Evolutionary conservation across 2,113 vertebrate species (phyloP).

Genomic region (Xiphias gladius): DNA sequence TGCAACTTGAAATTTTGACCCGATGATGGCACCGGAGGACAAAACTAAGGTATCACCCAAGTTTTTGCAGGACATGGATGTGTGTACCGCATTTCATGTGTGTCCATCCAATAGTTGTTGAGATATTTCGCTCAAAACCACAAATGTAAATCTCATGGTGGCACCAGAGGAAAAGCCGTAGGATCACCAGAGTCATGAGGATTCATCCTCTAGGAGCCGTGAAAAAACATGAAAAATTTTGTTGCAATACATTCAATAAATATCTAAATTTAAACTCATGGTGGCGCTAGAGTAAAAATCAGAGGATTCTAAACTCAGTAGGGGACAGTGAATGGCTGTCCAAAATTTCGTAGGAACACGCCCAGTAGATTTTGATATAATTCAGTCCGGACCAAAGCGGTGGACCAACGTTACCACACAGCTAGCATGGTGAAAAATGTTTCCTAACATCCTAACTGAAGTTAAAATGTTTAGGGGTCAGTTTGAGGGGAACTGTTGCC

Average conservation of each 20-base stretch:
- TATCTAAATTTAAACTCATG: not conserved
- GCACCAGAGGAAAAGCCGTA: not conserved
- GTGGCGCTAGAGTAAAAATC: not conserved
- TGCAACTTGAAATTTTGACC: not conserved
- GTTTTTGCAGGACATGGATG: not conserved
- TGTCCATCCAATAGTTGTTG: not conserved
- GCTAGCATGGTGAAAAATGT: not conserved
- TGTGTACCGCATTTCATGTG: not conserved
- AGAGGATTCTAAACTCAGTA: not conserved
- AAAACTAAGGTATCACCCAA: not conserved
- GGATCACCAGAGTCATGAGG: not conserved
- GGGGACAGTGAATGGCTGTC: too few species aligned
- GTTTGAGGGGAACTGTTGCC: slow-evolving; percentile 29
- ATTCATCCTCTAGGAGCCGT: not conserved
- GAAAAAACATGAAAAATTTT: not conserved
- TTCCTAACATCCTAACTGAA: not conserved
- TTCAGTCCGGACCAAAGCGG: not conserved
- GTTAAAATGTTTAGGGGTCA: not conserved
- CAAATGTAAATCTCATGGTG: not conserved
- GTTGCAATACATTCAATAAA: too few species aligned
- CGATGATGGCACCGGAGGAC: not conserved
- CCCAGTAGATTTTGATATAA: not conserved
- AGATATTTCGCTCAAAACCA: not conserved
- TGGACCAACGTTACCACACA: not conserved
- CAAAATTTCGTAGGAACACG: not conserved